These are phyloP conservation scores for Brevipalpus yothersi DNA, from an alignment of 1,140 invertebrate species.

Conservation along the genomic window DNA sequence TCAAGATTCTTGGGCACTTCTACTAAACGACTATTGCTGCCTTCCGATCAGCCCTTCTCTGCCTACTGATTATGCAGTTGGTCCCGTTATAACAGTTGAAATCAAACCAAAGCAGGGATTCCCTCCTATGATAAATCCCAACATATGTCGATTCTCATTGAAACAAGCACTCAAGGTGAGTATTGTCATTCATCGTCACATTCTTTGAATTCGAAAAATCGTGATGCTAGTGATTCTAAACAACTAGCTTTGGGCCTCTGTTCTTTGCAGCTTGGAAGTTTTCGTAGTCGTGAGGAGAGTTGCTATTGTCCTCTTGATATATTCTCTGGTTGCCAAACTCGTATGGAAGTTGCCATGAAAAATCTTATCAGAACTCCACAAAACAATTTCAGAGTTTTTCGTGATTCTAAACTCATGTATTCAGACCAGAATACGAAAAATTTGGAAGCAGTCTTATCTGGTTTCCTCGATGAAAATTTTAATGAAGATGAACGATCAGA, in stretches of 20 bases:
- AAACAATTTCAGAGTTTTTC: slow-evolving; percentile 15
- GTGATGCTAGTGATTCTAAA: not conserved
- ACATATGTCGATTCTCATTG: slow-evolving; percentile 11
- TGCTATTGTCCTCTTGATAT: slow-evolving; percentile 15
- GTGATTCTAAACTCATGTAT: slow-evolving; percentile 10
- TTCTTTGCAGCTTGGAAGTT: slow-evolving; percentile 5
- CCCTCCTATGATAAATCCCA: slow-evolving; percentile 4
- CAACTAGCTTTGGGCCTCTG: not conserved
- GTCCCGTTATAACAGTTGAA: slow-evolving; percentile 1
- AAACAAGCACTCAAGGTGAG: slow-evolving; percentile 10
- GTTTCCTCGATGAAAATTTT: not conserved
- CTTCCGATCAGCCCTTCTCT: not conserved
- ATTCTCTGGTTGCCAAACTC: slow-evolving; percentile 11
- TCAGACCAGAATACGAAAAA: slow-evolving; percentile 3
- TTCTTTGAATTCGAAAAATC: not conserved
- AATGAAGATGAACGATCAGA: not conserved
- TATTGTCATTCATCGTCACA: not conserved
- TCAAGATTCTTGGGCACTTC: slow-evolving; percentile 4
- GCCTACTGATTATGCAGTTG: not conserved
- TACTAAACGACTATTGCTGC: slow-evolving; percentile 8
- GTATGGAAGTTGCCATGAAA: slow-evolving; percentile 9
- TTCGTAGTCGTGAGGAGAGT: slow-evolving; percentile 10
- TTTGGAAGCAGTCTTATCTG: not conserved
- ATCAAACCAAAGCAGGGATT: slow-evolving; percentile 15
- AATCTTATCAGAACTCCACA: slow-evolving; percentile 12